Conservation (phyloP, 2,888 invertebrate genomes). For the Cosmopolites sordidus region DNA sequence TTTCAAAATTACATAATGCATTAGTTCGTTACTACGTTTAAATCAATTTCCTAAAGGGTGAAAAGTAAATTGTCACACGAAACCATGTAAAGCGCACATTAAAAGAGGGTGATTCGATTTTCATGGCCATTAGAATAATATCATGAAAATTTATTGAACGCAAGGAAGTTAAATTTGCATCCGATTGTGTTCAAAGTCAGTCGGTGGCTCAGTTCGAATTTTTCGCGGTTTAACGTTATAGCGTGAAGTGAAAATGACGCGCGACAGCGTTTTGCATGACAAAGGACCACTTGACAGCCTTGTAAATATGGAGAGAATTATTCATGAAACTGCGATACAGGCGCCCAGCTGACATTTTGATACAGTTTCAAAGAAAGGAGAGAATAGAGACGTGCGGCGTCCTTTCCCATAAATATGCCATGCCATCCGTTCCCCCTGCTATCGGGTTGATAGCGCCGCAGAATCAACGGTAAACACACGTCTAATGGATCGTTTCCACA, state of each 20-base stretch:
- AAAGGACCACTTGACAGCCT: constrained; percentile 51
- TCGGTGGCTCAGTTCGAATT: constrained; percentile 30
- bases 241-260: constrained; percentile 49
- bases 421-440: constrained; percentile 4
- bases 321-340: constrained; percentile 50
- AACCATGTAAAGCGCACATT: constrained; percentile 4
- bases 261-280: constrained; percentile 52
- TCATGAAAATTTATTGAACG: constrained; percentile 36
- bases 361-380: constrained; percentile 47
- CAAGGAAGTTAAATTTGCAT: constrained; percentile 35
- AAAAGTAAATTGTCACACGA: background rate
- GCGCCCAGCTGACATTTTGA: constrained; percentile 46
- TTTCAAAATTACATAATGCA: no score
- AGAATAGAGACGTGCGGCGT: constrained; percentile 8
- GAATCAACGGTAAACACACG: constrained; percentile 17
- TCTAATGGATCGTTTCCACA: constrained; percentile 16
- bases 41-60: background rate
- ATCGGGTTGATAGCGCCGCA: constrained; percentile 10
- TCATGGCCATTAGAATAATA: constrained; percentile 35
- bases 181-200: constrained; percentile 36
- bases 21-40: background rate
- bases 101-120: constrained; percentile 27
- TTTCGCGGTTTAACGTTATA: constrained; percentile 44
- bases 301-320: constrained; percentile 52
- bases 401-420: constrained; percentile 23